Evolutionary conservation across 2,888 invertebrate species (phyloP).

Genomic region (Andrena chrysosceles): DNA sequence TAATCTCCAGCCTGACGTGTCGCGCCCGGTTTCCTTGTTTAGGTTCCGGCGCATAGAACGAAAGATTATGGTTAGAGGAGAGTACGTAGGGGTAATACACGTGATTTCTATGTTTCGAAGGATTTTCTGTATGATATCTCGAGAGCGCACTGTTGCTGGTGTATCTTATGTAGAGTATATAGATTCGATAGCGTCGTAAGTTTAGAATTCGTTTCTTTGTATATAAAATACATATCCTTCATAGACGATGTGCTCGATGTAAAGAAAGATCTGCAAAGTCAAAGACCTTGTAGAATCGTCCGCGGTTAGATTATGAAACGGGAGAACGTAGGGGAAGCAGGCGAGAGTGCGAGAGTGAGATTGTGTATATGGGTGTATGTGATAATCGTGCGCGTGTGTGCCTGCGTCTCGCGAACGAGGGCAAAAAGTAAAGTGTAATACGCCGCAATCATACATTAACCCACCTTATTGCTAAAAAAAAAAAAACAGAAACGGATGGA

Average conservation of each 20-base stretch:
- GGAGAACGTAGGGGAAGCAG: slow-evolving; percentile 47
- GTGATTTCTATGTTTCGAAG: slow-evolving; percentile 41
- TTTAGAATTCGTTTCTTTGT: slow-evolving; percentile 75
- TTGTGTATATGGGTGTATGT: slow-evolving; percentile 39
- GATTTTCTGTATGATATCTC: slow-evolving; percentile 68
- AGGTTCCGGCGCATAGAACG: slow-evolving; percentile 1
- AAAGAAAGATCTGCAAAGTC: slow-evolving; percentile 73
- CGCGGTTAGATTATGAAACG: slow-evolving; percentile 55
- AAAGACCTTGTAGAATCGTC: slow-evolving; percentile 68
- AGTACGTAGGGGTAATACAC: slow-evolving; percentile 21
- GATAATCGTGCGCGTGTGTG: slow-evolving; percentile 33
- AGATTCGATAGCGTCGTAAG: slow-evolving; percentile 61
- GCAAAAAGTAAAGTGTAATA: slow-evolving; percentile 60
- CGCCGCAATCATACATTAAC: slow-evolving; percentile 73
- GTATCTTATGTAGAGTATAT: slow-evolving; percentile 71
- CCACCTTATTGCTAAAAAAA: slow-evolving; percentile 76
- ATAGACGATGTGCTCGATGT: slow-evolving; percentile 77
- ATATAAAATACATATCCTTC: slow-evolving; percentile 84
- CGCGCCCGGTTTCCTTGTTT: slow-evolving; percentile 1
- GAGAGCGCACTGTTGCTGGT: slow-evolving; percentile 60
- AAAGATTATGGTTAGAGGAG: slow-evolving; percentile 14
- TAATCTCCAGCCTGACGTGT: slow-evolving; percentile 38
- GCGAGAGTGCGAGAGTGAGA: slow-evolving; percentile 32
- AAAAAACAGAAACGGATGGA: slow-evolving; percentile 71
- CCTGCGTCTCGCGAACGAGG: slow-evolving; percentile 25